A percentile compares a stretch with the other conserved stretches of the same genome.
phyloP scores from a whole-genome alignment of 2,113 vertebrate species.

The Brienomyrus longianalis region DNA sequence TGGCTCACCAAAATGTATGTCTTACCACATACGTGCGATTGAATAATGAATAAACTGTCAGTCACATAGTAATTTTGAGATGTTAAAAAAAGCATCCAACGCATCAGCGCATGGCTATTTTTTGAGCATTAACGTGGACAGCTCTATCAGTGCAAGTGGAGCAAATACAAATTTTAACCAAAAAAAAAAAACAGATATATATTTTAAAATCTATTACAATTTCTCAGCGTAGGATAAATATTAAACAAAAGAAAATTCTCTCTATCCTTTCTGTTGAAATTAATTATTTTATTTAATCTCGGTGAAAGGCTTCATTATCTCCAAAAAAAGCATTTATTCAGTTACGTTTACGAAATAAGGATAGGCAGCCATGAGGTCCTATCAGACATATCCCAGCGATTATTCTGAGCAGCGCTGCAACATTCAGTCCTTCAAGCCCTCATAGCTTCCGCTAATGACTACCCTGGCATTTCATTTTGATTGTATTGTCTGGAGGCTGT shows the following conservation, averaged over 20 bases:
- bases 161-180: not conserved
- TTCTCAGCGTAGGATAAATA: not conserved
- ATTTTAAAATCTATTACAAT: not conserved
- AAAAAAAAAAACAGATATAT: not conserved
- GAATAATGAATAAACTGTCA: not conserved
- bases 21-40: not conserved
- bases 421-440: conserved; percentile 1
- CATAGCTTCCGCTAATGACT: not conserved
- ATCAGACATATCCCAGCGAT: not conserved
- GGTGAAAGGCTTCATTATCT: not conserved
- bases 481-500: conserved; percentile 4
- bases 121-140: not conserved
- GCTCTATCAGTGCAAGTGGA: not conserved
- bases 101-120: not conserved
- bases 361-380: not conserved
- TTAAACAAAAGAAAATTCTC: not conserved
- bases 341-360: not conserved
- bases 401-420: not conserved
- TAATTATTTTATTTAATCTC: not conserved
- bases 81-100: not conserved
- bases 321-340: conserved; percentile 1
- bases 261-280: not conserved
- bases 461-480: conserved; percentile 7
- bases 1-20: not conserved
- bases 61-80: not conserved